Conservation (phyloP, 2,113 vertebrate species). For the Eleginops maclovinus region DNA sequence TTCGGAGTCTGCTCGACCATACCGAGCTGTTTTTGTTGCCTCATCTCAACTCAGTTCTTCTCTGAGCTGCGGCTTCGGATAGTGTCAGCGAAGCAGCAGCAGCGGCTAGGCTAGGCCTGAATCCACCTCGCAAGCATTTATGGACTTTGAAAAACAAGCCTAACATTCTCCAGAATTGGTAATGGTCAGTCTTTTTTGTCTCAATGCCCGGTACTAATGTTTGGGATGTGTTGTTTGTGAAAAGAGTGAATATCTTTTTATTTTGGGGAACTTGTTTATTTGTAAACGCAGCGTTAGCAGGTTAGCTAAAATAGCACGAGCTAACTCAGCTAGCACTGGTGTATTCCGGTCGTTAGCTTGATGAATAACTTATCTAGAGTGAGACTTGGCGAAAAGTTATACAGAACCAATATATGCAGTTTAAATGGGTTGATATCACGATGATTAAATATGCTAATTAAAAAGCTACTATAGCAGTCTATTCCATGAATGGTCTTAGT, state of each 20-base stretch:
- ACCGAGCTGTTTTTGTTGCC: slow-evolving; percentile 28
- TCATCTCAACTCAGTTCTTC: slow-evolving; percentile 31
- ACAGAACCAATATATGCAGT: neutral
- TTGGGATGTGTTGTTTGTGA: neutral
- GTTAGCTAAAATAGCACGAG: slow-evolving; percentile 37
- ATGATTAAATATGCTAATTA: rapidly evolving
- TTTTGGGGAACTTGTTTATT: slow-evolving; percentile 36
- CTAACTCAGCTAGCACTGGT: slow-evolving; percentile 48
- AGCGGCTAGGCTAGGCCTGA: slow-evolving; percentile 67
- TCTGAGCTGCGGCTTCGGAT: slow-evolving; percentile 38
- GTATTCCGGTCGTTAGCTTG: slow-evolving; percentile 7
- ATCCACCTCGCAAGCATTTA: slow-evolving; percentile 53
- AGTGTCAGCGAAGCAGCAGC: slow-evolving; percentile 35
- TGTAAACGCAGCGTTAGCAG: slow-evolving; percentile 53
- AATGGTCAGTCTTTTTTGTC: neutral
- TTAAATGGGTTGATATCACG: rapidly evolving
- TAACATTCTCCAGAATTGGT: slow-evolving; percentile 53
- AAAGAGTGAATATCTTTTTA: neutral
- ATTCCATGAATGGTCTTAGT: neutral
- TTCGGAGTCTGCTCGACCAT: neutral
- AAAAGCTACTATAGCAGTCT: neutral
- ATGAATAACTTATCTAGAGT: slow-evolving; percentile 25
- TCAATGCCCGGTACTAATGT: neutral
- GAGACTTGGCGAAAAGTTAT: slow-evolving; percentile 25
- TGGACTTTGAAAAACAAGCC: slow-evolving; percentile 68